Evolutionary conservation across 2,113 vertebrate genomes (phyloP), one percentile per base, ranked within the genome.

Genomic region (Nesogale talazaci): DNA sequence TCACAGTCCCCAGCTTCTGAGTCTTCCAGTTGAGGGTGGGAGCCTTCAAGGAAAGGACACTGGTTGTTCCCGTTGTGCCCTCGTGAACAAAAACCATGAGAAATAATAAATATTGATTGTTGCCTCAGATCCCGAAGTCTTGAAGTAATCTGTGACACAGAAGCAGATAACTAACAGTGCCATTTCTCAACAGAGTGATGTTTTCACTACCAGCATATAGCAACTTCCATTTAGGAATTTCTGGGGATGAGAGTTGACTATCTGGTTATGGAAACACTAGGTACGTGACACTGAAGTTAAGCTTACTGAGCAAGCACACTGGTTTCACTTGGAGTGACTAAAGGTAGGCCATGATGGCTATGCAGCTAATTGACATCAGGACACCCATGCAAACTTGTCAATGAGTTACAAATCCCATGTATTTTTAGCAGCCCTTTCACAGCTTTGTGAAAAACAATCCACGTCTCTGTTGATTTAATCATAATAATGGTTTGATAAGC

Each of bases 221-320:
- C 25, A 29, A 34, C 15, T 34, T 82, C 65, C 27, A 2, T 40
- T 10, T n/a, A 27, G 72, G 52, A 61, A 74, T 10, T 25, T 10
- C 7, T 1, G 23, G 15, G 3, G 4, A 1, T 4, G 2, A 1
- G 6, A 16, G 2, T 38, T 79, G 46, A 10, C 52, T 31, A 1
- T 38, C 40, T 2, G 16, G 36, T 19, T 31, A n/a, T 31, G 74
- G 76, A 67, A 31, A 34, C 7, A 34, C 46, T 29, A 65, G 56
- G 15, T 11, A 9, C 11, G 29, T 56, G 23, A 1, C 2, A 0
- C 16, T 3, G 3, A 23, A 90, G n/a, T n/a, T 46, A 1, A 6
- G 11, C 19, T 25, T 63, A 42, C 76, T 23, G 3, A 19, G 10
- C 4, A 7, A 74, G 67, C 22, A 20, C 27, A 9, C 23, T 38